These are phyloP conservation scores for Campodea augens DNA, from an alignment of 1,140 invertebrate genomes.

Conservation along the genomic window DNA sequence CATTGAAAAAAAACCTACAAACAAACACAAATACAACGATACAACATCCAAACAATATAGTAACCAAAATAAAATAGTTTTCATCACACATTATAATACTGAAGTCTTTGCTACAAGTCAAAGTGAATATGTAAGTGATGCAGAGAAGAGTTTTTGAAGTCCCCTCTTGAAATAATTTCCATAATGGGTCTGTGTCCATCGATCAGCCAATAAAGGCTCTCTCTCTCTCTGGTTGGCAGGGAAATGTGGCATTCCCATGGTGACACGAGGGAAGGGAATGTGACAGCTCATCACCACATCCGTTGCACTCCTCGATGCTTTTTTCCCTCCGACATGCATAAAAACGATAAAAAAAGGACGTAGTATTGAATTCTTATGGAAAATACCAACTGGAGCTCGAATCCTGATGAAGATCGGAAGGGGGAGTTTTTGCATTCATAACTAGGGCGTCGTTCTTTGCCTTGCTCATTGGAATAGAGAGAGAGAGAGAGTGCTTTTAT, in stretches of 20 bases:
- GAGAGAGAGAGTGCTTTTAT: too few species aligned
- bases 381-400: constrained; percentile 1
- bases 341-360: constrained; percentile 1
- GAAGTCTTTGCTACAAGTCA: too few species aligned
- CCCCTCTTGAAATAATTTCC: constrained; percentile 18
- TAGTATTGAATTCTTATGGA: constrained; percentile 7
- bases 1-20: too few species aligned
- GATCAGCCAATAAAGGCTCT: constrained; percentile 15
- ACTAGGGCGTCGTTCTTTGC: too few species aligned
- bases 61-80: too few species aligned
- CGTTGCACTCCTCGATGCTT: background rate
- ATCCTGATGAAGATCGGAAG: background rate
- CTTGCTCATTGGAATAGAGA: too few species aligned
- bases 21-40: too few species aligned
- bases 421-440: background rate
- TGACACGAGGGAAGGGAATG: constrained; percentile 3
- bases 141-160: too few species aligned
- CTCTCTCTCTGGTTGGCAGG: background rate
- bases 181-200: constrained; percentile 16
- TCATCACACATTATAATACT: too few species aligned
- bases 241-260: constrained; percentile 3
- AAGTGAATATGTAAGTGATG: too few species aligned
- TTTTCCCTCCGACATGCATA: constrained; percentile 1
- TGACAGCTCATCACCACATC: constrained; percentile 5
- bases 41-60: too few species aligned